Percentiles rank a stretch among this genome's conserved stretches.
phyloP scores from a whole-genome alignment of 1,140 invertebrate species.

The Pentalonia nigronervosa region DNA sequence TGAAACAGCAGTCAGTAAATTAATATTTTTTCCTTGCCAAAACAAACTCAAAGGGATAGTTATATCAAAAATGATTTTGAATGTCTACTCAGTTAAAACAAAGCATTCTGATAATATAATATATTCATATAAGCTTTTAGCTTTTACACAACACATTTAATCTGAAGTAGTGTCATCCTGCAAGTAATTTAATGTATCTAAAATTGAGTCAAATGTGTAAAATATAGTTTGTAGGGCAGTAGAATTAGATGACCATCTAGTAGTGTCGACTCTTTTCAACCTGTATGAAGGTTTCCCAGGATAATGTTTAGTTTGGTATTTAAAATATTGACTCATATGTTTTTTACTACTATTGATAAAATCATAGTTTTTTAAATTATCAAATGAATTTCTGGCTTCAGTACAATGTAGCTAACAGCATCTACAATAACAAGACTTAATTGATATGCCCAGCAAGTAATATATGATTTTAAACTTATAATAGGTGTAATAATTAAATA shows the following conservation, averaged over 20 bases:
- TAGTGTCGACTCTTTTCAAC: background rate
- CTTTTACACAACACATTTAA: background rate
- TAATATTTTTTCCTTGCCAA: background rate
- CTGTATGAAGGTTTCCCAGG: background rate
- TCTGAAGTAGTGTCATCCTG: background rate
- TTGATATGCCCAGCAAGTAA: background rate
- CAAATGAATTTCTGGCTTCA: conserved; percentile 1
- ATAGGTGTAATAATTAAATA: too few relatives aligned
- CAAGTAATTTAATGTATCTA: background rate
- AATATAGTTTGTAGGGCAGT: background rate
- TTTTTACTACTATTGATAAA: conserved; percentile 17
- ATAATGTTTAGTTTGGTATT: background rate
- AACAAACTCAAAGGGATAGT: background rate
- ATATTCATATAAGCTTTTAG: background rate
- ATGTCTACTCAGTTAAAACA: background rate
- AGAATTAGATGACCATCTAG: background rate
- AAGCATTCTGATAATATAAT: background rate
- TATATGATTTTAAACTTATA: too few relatives aligned
- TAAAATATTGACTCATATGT: background rate
- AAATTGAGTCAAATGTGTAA: background rate
- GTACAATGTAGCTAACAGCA: background rate
- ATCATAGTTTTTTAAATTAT: background rate
- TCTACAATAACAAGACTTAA: background rate
- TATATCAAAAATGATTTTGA: background rate
- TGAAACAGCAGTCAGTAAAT: background rate